These are phyloP conservation scores for Pseudorhombus dupliciocellatus DNA, from an alignment of 2,113 vertebrate genomes.

Conservation along the genomic window DNA sequence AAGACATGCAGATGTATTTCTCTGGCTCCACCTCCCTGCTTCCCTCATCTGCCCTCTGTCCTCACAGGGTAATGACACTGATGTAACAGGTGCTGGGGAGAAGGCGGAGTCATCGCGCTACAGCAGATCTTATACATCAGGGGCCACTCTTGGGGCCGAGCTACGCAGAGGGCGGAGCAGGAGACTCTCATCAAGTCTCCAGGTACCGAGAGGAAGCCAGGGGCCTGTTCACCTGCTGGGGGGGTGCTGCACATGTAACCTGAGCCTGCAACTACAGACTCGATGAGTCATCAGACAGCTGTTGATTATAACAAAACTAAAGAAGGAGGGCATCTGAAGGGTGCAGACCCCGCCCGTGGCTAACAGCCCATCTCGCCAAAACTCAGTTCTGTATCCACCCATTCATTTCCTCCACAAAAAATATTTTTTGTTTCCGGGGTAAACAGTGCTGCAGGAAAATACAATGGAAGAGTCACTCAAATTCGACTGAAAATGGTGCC, in stretches of 20 bases:
- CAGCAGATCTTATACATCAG: constrained; percentile 82
- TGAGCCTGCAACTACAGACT: no score
- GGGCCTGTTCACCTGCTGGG: not conserved
- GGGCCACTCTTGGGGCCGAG: constrained; percentile 83
- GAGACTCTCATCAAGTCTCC: constrained; percentile 83
- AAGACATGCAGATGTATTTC: not conserved
- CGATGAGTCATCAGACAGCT: no score
- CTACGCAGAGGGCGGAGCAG: constrained; percentile 78
- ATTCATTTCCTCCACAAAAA: no score
- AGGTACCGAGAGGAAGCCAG: constrained; percentile 63
- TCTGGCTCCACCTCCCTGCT: not conserved
- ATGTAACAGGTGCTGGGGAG: constrained; percentile 75
- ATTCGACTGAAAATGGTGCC: no score
- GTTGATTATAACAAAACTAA: no score
- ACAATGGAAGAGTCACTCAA: no score
- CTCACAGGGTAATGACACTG: constrained; percentile 67
- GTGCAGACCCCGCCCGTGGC: no score
- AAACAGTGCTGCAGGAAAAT: no score
- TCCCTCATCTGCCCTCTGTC: constrained; percentile 1
- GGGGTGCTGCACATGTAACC: not conserved
- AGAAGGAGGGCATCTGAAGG: no score
- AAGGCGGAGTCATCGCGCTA: constrained; percentile 74
- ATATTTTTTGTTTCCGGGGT: no score
- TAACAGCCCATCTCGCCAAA: no score
- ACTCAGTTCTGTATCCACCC: no score